Evolutionary conservation across 2,113 vertebrate species (phyloP).

Genomic region (Pseudorasbora parva): DNA sequence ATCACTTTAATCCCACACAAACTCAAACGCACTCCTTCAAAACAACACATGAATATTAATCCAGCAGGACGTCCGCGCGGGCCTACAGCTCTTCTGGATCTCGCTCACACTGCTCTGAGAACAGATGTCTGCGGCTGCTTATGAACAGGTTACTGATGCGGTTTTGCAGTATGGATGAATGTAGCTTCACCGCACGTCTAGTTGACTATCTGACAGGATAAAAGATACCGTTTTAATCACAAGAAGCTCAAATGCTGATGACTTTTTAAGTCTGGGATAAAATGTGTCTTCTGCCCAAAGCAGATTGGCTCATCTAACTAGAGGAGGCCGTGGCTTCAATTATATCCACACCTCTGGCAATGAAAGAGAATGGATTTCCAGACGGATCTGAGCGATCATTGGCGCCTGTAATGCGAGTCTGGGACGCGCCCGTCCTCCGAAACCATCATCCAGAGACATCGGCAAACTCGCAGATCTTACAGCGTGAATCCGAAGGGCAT

Average conservation of each 20-base stretch:
- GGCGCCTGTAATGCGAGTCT: too few relatives aligned
- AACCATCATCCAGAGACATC: too few relatives aligned
- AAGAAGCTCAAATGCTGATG: background rate
- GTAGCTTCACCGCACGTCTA: background rate
- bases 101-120: too few relatives aligned
- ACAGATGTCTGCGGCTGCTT: too few relatives aligned
- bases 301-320: background rate
- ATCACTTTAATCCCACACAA: background rate
- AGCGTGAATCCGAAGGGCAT: too few relatives aligned
- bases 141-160: too few relatives aligned
- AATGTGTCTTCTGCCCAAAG: background rate
- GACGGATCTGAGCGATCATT: too few relatives aligned
- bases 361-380: too few relatives aligned
- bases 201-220: background rate
- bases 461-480: too few relatives aligned
- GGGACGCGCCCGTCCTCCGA: too few relatives aligned
- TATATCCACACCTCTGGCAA: background rate
- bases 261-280: background rate
- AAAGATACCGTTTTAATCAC: background rate
- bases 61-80: background rate
- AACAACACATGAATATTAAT: constrained; percentile 17
- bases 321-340: background rate
- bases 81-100: too few relatives aligned
- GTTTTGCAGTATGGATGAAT: background rate
- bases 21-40: background rate